Conservation (phyloP, 2,113 vertebrate genomes). For the Otocyon megalotis region DNA sequence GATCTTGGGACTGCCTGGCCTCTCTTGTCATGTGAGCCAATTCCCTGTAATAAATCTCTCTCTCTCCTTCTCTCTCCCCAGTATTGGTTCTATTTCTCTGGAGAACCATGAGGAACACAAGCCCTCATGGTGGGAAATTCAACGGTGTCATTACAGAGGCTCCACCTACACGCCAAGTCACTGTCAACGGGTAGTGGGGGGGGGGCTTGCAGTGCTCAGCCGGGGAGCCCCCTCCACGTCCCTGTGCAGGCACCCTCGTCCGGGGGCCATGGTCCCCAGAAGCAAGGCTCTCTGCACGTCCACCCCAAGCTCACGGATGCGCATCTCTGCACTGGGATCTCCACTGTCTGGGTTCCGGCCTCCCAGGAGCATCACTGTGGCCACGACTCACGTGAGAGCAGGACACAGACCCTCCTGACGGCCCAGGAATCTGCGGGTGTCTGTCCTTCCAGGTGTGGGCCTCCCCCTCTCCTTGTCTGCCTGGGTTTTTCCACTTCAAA, state of each 20-base stretch:
- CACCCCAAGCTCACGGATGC: neutral
- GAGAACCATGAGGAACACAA: neutral
- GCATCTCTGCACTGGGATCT: neutral
- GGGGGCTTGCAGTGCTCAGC: accelerated
- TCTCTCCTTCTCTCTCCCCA: neutral
- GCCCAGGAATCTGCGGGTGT: neutral
- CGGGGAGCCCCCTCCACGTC: neutral
- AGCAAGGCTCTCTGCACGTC: neutral
- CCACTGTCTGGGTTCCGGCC: too few relatives aligned
- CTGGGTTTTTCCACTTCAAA: neutral
- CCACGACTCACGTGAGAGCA: accelerated
- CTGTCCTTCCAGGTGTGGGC: too few relatives aligned
- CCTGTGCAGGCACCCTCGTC: too few relatives aligned
- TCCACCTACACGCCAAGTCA: neutral
- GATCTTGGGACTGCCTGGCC: neutral
- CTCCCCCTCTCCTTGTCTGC: accelerated
- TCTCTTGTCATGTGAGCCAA: accelerated
- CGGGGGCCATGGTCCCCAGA: accelerated
- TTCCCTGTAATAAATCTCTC: neutral
- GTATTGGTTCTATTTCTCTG: too few relatives aligned
- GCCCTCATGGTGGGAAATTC: neutral
- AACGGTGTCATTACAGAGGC: accelerated
- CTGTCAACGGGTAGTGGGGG: neutral
- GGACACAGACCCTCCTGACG: neutral
- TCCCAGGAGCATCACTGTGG: accelerated